These are phyloP conservation scores for Myzus persicae DNA, from an alignment of 1,140 invertebrate species.

Conservation along the genomic window DNA sequence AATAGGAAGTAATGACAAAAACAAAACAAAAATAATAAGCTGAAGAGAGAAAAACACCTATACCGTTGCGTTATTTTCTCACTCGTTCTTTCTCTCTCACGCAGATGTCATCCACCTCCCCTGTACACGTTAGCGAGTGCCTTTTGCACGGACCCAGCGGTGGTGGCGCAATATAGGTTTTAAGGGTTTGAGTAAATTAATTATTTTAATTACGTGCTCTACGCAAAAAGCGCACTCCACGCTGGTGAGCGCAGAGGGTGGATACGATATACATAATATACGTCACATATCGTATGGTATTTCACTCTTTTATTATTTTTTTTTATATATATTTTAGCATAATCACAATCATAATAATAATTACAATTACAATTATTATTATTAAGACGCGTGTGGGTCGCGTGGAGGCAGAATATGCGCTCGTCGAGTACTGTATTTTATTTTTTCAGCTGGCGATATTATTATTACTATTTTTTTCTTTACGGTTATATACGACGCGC, in stretches of 20 bases:
- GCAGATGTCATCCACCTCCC: background rate
- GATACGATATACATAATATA: background rate
- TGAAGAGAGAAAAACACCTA: background rate
- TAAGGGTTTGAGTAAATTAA: slow-evolving; percentile 28
- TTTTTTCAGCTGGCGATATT: slow-evolving; percentile 21
- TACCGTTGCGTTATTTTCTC: background rate
- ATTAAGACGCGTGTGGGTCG: background rate
- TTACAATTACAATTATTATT: background rate
- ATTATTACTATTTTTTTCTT: background rate
- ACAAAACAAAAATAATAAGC: background rate
- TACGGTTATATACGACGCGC: slow-evolving; percentile 27
- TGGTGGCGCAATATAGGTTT: background rate
- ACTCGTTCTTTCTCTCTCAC: background rate
- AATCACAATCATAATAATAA: background rate
- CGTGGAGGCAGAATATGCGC: background rate
- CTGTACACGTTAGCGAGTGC: background rate
- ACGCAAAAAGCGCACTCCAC: background rate
- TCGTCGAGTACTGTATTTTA: background rate
- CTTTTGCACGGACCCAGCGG: background rate
- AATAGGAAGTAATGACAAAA: background rate
- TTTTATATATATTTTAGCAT: background rate
- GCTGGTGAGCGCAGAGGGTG: background rate
- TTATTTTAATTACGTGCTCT: slow-evolving; percentile 32
- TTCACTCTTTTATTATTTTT: background rate
- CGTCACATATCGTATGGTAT: background rate